Conservation (phyloP, 2,113 vertebrate genomes). For the Henicopernis longicauda region DNA sequence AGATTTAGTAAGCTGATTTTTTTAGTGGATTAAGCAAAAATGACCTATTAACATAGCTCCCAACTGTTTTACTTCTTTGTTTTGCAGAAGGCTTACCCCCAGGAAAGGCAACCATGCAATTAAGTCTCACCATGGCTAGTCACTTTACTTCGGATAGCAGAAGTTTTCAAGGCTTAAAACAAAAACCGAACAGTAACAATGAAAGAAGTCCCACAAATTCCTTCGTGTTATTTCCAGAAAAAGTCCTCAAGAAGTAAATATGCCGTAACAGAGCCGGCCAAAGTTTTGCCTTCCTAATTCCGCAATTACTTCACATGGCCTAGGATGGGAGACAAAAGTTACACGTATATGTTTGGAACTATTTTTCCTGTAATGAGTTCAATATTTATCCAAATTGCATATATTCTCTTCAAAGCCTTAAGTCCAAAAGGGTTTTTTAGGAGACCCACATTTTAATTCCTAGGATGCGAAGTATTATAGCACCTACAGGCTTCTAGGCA, state of each 20-base stretch:
- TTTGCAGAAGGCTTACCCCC: background rate
- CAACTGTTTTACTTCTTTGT: background rate
- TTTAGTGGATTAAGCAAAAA: background rate
- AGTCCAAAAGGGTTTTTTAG: background rate
- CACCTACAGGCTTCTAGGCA: background rate
- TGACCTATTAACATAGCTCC: background rate
- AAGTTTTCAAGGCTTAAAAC: background rate
- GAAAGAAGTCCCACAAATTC: background rate
- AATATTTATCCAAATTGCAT: background rate
- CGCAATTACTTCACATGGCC: background rate
- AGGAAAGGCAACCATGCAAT: background rate
- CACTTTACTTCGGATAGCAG: background rate
- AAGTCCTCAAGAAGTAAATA: background rate
- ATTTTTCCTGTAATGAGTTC: background rate
- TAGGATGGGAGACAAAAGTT: background rate
- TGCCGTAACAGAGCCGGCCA: background rate
- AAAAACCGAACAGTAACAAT: conserved; percentile 1
- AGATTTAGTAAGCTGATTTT: background rate
- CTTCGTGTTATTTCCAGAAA: background rate
- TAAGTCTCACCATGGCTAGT: background rate
- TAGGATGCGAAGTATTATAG: background rate
- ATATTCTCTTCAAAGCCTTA: background rate
- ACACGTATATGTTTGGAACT: fast-evolving
- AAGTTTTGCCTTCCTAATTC: background rate
- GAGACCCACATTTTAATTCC: background rate